Evolutionary conservation across 2,888 invertebrate genomes (phyloP), one percentile per base, ranked within the genome.

Genomic region (Nomada fucata): DNA sequence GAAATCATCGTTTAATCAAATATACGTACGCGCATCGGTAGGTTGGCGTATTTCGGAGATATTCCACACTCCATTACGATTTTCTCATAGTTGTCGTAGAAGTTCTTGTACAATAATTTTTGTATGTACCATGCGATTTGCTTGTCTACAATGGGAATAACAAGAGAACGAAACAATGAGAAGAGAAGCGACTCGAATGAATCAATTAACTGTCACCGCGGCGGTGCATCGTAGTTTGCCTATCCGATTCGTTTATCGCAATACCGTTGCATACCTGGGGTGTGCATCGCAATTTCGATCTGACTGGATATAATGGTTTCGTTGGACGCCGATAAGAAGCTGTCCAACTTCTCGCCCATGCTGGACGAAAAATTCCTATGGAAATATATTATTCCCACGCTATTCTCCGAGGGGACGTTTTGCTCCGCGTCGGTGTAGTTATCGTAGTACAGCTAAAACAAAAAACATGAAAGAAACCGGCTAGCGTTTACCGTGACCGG

Each of bases 51-150:
- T 76, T 94, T 95, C 11, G 94, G 92, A 18, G 95, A 95, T 55
- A 96, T 94, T 2, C 95, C 95, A 89, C 97, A 97, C 2, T 96
- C 96, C 0, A 88, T 91, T 91, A 97, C 95, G 0, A 97, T 93
- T 2, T 95, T 93, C 80, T 94, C 94, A 71, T 96, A 95, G 89
- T 97, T 97, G 2, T 94, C 94, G 82, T 96, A 94, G 90, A 97
- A 98, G 7, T 96, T 95, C 55, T 96, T 95, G 80, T 96, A 94
- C 9, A 98, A 92, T 85, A 96, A 96, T 69, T 95, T 94, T 92
- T 97, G 96, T 64, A 98, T 92, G 85, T 96, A 96, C 85, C 96
- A 94, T 0, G 97, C 96, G 84, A 98, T 96, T 94, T 98, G 98
- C 88, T 97, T 96, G 95, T 98, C 98, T 98, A 94, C 57, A 94